These are phyloP conservation scores for Eira barbara DNA, from an alignment of 2,113 vertebrate species.

Conservation along the genomic window DNA sequence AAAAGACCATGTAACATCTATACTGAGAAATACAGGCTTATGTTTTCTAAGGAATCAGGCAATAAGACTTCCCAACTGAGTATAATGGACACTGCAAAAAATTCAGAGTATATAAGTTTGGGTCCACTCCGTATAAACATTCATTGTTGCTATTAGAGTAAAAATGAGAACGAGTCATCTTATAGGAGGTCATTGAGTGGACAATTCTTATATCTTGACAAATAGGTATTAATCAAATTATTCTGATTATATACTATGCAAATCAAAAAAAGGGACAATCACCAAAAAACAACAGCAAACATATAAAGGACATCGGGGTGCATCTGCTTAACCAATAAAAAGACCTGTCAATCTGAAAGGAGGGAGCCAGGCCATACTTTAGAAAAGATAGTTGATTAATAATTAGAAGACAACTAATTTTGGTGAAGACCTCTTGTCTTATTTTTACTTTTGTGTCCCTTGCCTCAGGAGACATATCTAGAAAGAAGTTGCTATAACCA, in stretches of 20 bases:
- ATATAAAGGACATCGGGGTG: not conserved
- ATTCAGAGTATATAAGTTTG: not conserved
- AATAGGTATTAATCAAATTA: not conserved
- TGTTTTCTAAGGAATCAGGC: not conserved
- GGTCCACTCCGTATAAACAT: not conserved
- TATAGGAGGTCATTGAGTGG: not conserved
- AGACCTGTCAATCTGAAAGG: not conserved
- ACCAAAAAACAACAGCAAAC: not conserved
- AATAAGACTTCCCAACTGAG: not conserved
- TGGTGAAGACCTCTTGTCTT: not conserved
- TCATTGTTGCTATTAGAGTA: not conserved
- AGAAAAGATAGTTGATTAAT: not conserved
- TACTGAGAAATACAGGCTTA: not conserved
- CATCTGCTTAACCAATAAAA: not conserved
- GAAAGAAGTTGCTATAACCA: not conserved
- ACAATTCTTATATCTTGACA: not conserved
- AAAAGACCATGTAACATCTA: not conserved
- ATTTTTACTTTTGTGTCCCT: not conserved
- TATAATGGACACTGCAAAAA: not conserved
- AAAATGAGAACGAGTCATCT: not conserved
- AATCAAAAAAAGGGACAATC: not conserved
- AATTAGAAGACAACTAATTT: not conserved
- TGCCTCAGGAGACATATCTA: not conserved
- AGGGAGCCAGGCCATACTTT: not conserved
- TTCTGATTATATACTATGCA: not conserved